These are phyloP conservation scores for Oreonectes daqikongensis DNA, from an alignment of 2,797 vertebrate species.

Conservation along the genomic window DNA sequence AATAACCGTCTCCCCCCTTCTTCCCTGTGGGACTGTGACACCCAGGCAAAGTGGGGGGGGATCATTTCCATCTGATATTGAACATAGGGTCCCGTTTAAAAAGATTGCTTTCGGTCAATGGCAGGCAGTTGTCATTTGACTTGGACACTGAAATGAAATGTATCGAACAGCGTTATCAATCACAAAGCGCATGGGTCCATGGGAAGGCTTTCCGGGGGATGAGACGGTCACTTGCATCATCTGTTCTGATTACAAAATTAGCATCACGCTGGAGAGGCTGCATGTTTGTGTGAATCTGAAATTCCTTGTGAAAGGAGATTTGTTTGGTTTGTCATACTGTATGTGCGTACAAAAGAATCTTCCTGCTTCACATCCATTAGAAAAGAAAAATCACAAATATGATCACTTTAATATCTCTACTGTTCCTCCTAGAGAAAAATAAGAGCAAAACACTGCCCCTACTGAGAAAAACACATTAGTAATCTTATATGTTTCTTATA, in stretches of 20 bases:
- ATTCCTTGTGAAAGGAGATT: slow-evolving; percentile 70
- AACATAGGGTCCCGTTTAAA: slow-evolving; percentile 92
- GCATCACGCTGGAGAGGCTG: slow-evolving; percentile 65
- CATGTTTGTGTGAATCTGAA: slow-evolving; percentile 56
- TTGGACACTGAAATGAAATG: slow-evolving; percentile 88
- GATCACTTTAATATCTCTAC: neutral
- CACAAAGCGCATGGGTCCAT: slow-evolving; percentile 70
- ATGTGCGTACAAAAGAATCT: neutral
- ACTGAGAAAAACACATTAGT: neutral
- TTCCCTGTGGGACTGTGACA: slow-evolving; percentile 81
- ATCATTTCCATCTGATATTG: slow-evolving; percentile 93
- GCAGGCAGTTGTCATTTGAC: slow-evolving; percentile 89
- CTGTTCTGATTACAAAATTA: slow-evolving; percentile 80
- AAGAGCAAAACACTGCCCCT: neutral
- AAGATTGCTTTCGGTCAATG: slow-evolving; percentile 94
- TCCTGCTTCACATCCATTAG: neutral
- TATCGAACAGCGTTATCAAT: slow-evolving; percentile 84
- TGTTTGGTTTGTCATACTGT: slow-evolving; percentile 48
- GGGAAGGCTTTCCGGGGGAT: slow-evolving; percentile 63
- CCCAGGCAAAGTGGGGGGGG: slow-evolving; percentile 83
- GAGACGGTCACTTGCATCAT: slow-evolving; percentile 76
- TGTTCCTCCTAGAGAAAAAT: neutral
- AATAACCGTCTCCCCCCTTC: slow-evolving; percentile 75
- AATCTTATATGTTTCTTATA: neutral
- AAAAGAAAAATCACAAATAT: neutral